phyloP scores from a whole-genome alignment of 2,113 vertebrate genomes.

The Strigops habroptila region DNA sequence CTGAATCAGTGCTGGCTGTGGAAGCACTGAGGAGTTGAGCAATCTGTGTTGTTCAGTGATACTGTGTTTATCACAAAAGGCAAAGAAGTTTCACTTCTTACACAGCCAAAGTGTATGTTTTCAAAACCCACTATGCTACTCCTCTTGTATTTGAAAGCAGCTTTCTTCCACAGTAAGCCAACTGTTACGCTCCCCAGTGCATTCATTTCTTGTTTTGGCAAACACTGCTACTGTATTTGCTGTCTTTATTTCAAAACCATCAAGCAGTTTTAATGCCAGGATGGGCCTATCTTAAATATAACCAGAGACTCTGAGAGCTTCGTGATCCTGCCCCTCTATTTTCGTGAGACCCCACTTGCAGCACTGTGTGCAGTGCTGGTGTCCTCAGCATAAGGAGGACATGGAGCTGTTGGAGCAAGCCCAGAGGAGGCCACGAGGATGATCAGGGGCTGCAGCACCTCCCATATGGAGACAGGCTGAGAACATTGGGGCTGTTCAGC shows the following conservation, averaged over 20 bases:
- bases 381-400: not conserved
- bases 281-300: not conserved
- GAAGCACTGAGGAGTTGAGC: not conserved
- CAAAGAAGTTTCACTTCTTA: not conserved
- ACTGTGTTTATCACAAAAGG: not conserved
- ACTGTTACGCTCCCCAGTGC: not conserved
- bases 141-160: not conserved
- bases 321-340: not conserved
- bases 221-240: not conserved
- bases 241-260: not conserved
- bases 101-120: not conserved
- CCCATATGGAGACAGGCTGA: not conserved
- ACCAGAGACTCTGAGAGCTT: not conserved
- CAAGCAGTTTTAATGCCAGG: not conserved
- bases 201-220: not conserved
- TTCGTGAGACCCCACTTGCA: not conserved
- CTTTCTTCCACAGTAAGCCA: not conserved
- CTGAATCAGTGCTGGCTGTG: not conserved
- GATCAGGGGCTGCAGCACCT: not conserved
- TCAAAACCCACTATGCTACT: not conserved
- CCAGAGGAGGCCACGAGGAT: not conserved
- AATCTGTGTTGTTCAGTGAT: not conserved
- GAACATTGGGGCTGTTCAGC: not conserved
- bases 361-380: not conserved
- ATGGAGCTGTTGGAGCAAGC: not conserved